These are phyloP conservation scores for Phrynocephalus versicolor DNA, from an alignment of 2,113 vertebrate genomes.

Conservation along the genomic window DNA sequence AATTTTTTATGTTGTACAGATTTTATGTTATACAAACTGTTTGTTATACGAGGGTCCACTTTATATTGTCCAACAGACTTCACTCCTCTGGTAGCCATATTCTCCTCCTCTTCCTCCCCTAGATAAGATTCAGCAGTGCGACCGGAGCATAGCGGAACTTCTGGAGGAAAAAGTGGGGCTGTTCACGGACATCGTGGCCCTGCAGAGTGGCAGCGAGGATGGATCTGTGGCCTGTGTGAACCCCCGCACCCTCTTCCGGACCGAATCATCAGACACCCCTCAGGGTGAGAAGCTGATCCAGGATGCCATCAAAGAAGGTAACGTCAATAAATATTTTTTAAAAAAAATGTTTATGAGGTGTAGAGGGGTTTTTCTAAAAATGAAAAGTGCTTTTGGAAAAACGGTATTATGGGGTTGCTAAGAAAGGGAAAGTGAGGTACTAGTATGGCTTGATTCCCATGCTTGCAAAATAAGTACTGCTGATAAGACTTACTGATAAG, in stretches of 20 bases:
- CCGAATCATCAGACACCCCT: conserved; percentile 78
- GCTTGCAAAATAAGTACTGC: no score
- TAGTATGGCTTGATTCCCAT: no score
- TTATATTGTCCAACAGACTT: fast-evolving
- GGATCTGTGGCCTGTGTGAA: conserved; percentile 55
- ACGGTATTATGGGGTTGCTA: no score
- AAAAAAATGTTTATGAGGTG: no score
- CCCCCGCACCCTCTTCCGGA: conserved; percentile 82
- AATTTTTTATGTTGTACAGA: no score
- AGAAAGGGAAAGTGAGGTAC: no score
- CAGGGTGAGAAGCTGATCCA: conserved; percentile 82
- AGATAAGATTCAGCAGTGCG: conserved; percentile 89
- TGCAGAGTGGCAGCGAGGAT: conserved; percentile 43
- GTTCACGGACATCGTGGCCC: conserved; percentile 79
- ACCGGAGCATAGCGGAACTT: conserved; percentile 83
- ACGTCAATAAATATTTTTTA: background rate
- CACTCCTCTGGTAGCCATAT: background rate
- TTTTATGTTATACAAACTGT: no score
- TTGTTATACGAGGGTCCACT: no score
- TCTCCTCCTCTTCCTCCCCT: background rate
- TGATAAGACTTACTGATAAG: no score
- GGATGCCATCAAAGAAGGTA: conserved; percentile 87
- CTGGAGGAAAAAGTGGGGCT: conserved; percentile 87
- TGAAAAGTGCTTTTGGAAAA: no score
- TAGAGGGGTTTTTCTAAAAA: no score